phyloP scores from a whole-genome alignment of 2,113 vertebrate genomes.

The Grammomys surdaster region DNA sequence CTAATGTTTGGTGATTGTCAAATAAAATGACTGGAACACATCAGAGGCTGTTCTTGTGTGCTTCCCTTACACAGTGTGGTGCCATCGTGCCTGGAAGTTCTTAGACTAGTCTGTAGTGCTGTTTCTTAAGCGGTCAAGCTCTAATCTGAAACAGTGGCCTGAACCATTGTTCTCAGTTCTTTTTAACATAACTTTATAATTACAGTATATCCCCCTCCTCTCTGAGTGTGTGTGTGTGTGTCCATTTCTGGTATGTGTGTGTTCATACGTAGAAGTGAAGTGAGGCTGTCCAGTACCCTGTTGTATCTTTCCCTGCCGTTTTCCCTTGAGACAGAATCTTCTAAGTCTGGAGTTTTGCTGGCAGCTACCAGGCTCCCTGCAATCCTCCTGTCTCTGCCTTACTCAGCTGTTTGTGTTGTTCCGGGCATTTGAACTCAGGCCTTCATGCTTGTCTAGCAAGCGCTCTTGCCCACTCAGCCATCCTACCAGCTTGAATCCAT shows the following conservation, averaged over 20 bases:
- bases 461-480: background rate
- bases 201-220: background rate
- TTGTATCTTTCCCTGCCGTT: background rate
- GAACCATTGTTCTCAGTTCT: background rate
- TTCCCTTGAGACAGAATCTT: background rate
- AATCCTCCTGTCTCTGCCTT: background rate
- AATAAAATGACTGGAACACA: background rate
- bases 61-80: background rate
- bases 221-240: background rate
- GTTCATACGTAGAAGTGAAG: background rate
- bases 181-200: conserved; percentile 35
- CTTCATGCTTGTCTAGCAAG: background rate
- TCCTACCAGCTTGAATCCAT: too few relatives aligned
- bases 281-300: background rate
- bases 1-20: background rate
- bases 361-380: background rate
- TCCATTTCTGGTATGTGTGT: background rate
- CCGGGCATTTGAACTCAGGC: background rate
- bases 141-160: background rate
- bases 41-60: background rate
- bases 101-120: background rate
- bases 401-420: background rate
- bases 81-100: background rate
- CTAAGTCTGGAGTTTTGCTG: background rate
- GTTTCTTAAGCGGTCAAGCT: background rate